Conservation (phyloP, 2,797 vertebrate genomes). For the Karalla daura region DNA sequence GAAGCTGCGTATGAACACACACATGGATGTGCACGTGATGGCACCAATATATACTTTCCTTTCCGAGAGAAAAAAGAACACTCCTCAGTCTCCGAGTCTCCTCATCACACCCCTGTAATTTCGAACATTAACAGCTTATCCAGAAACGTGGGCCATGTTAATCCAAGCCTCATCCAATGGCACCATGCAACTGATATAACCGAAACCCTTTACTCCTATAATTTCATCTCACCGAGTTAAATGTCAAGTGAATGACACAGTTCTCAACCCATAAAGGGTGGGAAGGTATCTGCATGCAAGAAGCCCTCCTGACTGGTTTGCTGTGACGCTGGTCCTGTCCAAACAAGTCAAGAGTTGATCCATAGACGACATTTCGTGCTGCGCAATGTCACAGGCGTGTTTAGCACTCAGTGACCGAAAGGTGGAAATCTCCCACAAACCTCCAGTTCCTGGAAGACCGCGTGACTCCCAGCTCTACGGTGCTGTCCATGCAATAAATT, state of each 20-base stretch:
- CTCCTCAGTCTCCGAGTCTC: not conserved
- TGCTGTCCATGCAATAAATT: slow-evolving; percentile 59
- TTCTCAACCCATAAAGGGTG: too few relatives aligned
- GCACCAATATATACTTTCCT: not conserved
- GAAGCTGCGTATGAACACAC: slow-evolving; percentile 17
- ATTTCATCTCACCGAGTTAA: too few relatives aligned
- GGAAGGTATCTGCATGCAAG: too few relatives aligned
- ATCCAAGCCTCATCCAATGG: slow-evolving; percentile 16
- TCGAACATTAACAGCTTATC: slow-evolving; percentile 23
- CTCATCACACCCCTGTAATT: slow-evolving; percentile 2
- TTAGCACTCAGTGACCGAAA: slow-evolving; percentile 23
- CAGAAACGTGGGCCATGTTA: slow-evolving; percentile 27
- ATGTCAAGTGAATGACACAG: too few relatives aligned
- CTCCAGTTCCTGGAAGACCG: slow-evolving; percentile 34
- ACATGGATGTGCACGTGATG: not conserved
- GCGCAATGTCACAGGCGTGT: slow-evolving; percentile 27
- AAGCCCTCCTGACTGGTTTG: too few relatives aligned
- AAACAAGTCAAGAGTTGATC: too few relatives aligned
- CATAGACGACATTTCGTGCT: too few relatives aligned
- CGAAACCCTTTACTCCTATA: not conserved
- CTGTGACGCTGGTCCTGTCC: too few relatives aligned
- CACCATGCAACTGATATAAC: not conserved
- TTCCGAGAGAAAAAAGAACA: not conserved
- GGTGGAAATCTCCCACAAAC: slow-evolving; percentile 45
- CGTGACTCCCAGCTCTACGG: slow-evolving; percentile 16